Percentiles rank a stretch among this genome's conserved stretches.
Conservation (phyloP, 2,888 invertebrate species). For the Oxystoma pomonae region DNA sequence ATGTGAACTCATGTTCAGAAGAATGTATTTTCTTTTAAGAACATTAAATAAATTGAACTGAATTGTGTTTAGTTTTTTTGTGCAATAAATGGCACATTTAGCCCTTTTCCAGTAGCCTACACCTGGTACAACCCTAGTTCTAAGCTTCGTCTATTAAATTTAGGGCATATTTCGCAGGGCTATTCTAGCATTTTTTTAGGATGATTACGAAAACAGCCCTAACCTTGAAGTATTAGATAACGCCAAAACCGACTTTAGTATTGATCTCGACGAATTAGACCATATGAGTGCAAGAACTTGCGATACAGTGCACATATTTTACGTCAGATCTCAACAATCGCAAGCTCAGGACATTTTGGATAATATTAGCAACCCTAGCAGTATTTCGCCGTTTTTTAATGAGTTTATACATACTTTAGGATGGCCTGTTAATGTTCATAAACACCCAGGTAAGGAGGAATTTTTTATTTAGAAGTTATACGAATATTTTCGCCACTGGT, state of each 20-base stretch:
- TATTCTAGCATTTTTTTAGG: slow-evolving; percentile 20
- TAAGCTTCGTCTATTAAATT: too few species aligned
- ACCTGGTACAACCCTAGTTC: too few species aligned
- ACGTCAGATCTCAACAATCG: slow-evolving; percentile 83
- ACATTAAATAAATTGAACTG: too few species aligned
- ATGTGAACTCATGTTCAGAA: too few species aligned
- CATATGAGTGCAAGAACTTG: slow-evolving; percentile 81
- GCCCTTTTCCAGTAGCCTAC: too few species aligned
- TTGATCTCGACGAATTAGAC: slow-evolving; percentile 80
- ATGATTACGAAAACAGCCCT: slow-evolving; percentile 41
- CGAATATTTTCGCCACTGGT: too few species aligned
- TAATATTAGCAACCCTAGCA: slow-evolving; percentile 57
- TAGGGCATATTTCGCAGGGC: too few species aligned
- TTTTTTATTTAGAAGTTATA: too few species aligned
- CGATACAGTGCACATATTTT: slow-evolving; percentile 93
- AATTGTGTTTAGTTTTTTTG: too few species aligned
- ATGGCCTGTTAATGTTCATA: slow-evolving; percentile 78
- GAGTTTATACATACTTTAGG: slow-evolving; percentile 72
- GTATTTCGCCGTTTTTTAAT: slow-evolving; percentile 52
- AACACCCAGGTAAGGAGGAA: slow-evolving; percentile 85
- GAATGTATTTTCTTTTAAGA: too few species aligned
- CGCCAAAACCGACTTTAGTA: slow-evolving; percentile 64
- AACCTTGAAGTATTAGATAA: slow-evolving; percentile 71
- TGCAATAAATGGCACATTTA: too few species aligned
- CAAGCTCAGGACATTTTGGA: slow-evolving; percentile 73